Conservation (phyloP, 2,113 vertebrate species). For the Strix aluco region DNA sequence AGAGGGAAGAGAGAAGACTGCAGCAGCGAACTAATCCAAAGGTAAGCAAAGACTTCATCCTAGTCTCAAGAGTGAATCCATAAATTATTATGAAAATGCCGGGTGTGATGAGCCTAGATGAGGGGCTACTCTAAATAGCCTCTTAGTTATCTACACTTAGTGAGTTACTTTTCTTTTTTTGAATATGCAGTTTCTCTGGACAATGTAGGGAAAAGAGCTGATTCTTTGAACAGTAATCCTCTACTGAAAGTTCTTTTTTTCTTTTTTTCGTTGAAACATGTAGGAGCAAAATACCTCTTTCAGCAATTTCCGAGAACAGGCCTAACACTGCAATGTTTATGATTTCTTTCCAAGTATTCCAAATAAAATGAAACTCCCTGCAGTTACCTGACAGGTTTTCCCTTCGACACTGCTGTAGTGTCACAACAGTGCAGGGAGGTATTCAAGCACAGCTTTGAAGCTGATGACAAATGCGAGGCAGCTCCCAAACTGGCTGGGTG, state of each 20-base stretch:
- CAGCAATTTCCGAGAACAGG: neutral
- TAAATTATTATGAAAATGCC: neutral
- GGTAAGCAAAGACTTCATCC: constrained; percentile 65
- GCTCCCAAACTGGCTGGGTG: neutral
- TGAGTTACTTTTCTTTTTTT: neutral
- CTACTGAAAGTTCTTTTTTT: neutral
- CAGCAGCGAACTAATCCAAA: constrained; percentile 98
- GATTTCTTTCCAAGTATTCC: neutral
- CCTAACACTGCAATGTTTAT: neutral
- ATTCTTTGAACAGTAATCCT: neutral
- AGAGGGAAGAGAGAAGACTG: constrained; percentile 91
- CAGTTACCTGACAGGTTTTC: neutral
- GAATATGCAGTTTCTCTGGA: neutral
- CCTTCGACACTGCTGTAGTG: neutral
- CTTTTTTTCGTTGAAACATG: neutral
- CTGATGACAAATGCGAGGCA: neutral
- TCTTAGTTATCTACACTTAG: neutral
- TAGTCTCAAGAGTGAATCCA: neutral
- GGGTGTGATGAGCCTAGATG: neutral
- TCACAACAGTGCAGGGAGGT: neutral
- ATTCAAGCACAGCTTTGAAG: neutral
- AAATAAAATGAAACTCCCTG: neutral
- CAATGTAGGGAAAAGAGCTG: neutral
- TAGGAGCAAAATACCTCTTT: neutral
- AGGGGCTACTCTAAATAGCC: neutral